Percentiles rank a stretch among this genome's conserved stretches.
phyloP scores from a whole-genome alignment of 1,140 invertebrate genomes.

The Elysia chlorotica region DNA sequence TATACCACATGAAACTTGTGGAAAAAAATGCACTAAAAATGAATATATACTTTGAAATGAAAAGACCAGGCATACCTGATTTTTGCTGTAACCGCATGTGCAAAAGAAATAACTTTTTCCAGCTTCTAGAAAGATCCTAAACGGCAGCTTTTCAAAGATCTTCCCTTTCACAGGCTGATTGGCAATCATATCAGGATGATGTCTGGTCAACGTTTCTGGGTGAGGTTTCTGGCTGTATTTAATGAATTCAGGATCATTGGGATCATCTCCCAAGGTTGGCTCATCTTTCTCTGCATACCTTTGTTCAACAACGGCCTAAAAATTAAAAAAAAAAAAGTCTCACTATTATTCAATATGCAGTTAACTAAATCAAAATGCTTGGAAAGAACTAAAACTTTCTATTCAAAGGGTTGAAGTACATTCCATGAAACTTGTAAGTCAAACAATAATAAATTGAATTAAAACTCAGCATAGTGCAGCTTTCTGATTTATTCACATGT shows the following conservation, averaged over 20 bases:
- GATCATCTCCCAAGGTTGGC: no score
- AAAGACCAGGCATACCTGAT: slow-evolving; percentile 65
- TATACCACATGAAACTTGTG: neutral
- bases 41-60: neutral
- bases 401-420: neutral
- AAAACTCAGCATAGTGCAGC: no score
- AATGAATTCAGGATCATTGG: slow-evolving; percentile 15
- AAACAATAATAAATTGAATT: neutral
- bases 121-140: slow-evolving; percentile 75
- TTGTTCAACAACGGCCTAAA: no score
- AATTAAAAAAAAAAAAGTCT: no score
- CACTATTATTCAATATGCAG: slow-evolving; percentile 3
- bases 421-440: neutral
- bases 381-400: neutral
- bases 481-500: neutral
- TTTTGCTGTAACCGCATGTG: slow-evolving; percentile 87
- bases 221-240: slow-evolving; percentile 32
- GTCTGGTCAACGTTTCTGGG: slow-evolving; percentile 39
- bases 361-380: neutral
- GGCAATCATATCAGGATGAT: slow-evolving; percentile 38
- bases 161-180: slow-evolving; percentile 44
- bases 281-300: no score
- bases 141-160: slow-evolving; percentile 80
- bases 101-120: slow-evolving; percentile 92
- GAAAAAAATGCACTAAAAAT: neutral